phyloP scores from a whole-genome alignment of 2,113 vertebrate genomes.

The Marmota flaviventris region DNA sequence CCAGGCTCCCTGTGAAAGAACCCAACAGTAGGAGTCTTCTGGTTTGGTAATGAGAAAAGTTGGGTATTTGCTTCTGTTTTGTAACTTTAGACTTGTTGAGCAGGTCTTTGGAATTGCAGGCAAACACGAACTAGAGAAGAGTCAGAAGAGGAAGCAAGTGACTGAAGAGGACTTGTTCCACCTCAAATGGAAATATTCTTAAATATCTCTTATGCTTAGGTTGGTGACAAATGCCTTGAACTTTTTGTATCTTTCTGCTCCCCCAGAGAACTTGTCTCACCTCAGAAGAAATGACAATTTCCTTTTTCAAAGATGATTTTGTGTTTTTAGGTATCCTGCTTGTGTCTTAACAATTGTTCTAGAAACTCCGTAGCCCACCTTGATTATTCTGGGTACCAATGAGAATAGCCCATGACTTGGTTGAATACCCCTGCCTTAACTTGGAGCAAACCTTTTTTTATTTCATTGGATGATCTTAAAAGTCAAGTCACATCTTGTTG shows the following conservation, averaged over 20 bases:
- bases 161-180: background rate
- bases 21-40: background rate
- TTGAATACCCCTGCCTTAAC: background rate
- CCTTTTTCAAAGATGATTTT: background rate
- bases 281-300: background rate
- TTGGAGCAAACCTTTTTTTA: background rate
- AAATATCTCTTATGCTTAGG: background rate
- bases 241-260: background rate
- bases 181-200: background rate
- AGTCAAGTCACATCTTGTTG: background rate
- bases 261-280: background rate
- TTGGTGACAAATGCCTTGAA: background rate
- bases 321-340: background rate
- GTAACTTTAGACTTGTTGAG: background rate
- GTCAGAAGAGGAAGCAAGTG: background rate
- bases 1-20: background rate
- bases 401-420: background rate
- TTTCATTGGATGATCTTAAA: background rate
- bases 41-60: background rate
- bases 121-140: background rate
- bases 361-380: background rate
- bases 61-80: background rate
- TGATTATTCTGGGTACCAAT: background rate
- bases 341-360: background rate
- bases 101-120: background rate